Evolutionary conservation across 1,140 invertebrate species (phyloP), one percentile per base, ranked within the genome.

Genomic region (Harpegnathos saltator): DNA sequence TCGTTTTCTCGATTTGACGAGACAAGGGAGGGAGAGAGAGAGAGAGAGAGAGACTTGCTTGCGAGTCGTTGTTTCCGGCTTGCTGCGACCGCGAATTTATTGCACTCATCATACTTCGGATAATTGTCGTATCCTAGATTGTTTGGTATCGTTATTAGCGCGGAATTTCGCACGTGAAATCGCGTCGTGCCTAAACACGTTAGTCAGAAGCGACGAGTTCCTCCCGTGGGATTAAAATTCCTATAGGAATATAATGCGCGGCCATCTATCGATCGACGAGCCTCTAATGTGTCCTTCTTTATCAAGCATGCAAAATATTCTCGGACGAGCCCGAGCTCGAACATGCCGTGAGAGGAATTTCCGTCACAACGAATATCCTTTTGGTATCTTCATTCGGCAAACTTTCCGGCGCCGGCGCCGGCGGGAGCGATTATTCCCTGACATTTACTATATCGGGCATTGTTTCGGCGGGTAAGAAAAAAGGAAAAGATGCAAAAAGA

Each of bases 251-350:
- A 44, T n/a, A n/a, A 33, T 7, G 7, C 33, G 11, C 11, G 4
- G 38, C 38, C 12, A 22, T 50, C 17, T 50, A 7, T 19, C 22
- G 22, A 66, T 77, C 66, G 29, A 54, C 1, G 48, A 68, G 11
- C n/a, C n/a, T n/a, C n/a, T 29, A 69, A 78, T 68, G 33, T 78
- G 11, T 58, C 58, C 33, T 71, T 69, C 50, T 24, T 17, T 11
- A 58, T 69, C 33, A 58, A 58, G 44, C 11, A 58, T 22, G 33
- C 1, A 14, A 71, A 69, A 80, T 80, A 80, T 80, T 80, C 44
- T n/a, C 33, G 52, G 33, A 15, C 58, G 24, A 44, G 59, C 24
- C n/a, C 48, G 9, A 9, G 38, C 38, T 44, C 38, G 38, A 33
- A 65, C 48, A 5, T 71, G 24, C 12, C 12, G 33, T 44, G 26